These are phyloP conservation scores for Neodiprion pinetum DNA, from an alignment of 1,140 invertebrate species.

Conservation along the genomic window DNA sequence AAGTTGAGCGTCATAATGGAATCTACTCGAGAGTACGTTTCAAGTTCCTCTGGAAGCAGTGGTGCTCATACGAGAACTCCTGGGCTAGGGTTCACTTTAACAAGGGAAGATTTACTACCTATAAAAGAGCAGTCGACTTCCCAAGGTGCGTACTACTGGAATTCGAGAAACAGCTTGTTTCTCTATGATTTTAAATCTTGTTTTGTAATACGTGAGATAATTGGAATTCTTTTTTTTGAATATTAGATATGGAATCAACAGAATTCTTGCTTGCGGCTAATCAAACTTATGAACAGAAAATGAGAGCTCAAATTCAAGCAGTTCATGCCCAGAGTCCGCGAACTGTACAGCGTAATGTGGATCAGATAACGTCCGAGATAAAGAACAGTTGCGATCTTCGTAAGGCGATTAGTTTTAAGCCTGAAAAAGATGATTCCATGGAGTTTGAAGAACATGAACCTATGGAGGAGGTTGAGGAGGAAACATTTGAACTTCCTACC, in stretches of 20 bases:
- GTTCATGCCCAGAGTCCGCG: slow-evolving; percentile 59
- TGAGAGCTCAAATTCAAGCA: slow-evolving; percentile 55
- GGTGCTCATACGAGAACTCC: slow-evolving; percentile 41
- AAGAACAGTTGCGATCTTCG: slow-evolving; percentile 57
- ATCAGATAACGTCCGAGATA: slow-evolving; percentile 59
- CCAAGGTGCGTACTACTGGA: slow-evolving; percentile 21
- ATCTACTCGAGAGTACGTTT: slow-evolving; percentile 53
- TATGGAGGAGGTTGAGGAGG: slow-evolving; percentile 49
- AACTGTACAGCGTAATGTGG: slow-evolving; percentile 58
- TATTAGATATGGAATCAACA: slow-evolving; percentile 24
- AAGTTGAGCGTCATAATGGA: slow-evolving; percentile 56
- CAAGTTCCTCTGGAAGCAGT: slow-evolving; percentile 47
- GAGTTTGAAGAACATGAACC: slow-evolving; percentile 54
- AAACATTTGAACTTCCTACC: slow-evolving; percentile 48
- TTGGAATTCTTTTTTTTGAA: neutral
- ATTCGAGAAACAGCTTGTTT: neutral
- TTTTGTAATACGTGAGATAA: neutral
- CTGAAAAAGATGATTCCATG: slow-evolving; percentile 44
- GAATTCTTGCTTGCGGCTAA: slow-evolving; percentile 28
- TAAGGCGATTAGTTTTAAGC: slow-evolving; percentile 52
- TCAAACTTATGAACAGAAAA: slow-evolving; percentile 52
- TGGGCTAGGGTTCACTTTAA: slow-evolving; percentile 44
- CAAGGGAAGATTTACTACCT: slow-evolving; percentile 45
- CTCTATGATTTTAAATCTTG: neutral
- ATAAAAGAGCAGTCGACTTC: slow-evolving; percentile 45